Evolutionary conservation across 2,797 vertebrate species (phyloP).

Genomic region (Myotis myotis): DNA sequence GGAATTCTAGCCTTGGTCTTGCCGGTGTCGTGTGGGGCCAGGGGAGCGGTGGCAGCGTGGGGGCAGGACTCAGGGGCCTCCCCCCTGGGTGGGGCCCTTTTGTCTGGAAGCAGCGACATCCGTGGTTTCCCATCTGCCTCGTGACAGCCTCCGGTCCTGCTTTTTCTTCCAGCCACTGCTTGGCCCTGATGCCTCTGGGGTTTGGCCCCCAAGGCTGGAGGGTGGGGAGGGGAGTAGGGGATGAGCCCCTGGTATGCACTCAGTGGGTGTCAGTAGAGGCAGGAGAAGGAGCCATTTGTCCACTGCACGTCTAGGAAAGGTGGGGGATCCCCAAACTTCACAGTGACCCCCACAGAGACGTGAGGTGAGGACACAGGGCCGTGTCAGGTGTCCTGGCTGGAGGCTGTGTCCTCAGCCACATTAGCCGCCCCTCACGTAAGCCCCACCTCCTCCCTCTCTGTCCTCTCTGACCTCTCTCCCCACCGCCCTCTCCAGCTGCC

Average conservation of each 20-base stretch:
- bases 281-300: neutral
- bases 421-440: neutral
- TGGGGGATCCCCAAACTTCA: neutral
- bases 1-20: neutral
- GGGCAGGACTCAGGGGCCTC: neutral
- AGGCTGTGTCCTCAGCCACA: neutral
- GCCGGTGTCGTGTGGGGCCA: neutral
- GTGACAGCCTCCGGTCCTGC: neutral
- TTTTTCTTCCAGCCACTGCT: neutral
- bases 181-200: neutral
- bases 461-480: neutral
- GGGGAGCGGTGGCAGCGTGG: neutral
- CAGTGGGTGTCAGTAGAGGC: accelerated
- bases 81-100: neutral
- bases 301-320: neutral
- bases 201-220: accelerated
- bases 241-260: too few species aligned
- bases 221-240: neutral
- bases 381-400: neutral
- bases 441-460: neutral
- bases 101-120: neutral
- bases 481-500: neutral
- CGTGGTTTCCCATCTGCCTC: neutral
- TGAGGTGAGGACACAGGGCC: neutral
- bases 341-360: neutral